phyloP scores from a whole-genome alignment of 2,113 vertebrate genomes.

The Lucifuga dentata region DNA sequence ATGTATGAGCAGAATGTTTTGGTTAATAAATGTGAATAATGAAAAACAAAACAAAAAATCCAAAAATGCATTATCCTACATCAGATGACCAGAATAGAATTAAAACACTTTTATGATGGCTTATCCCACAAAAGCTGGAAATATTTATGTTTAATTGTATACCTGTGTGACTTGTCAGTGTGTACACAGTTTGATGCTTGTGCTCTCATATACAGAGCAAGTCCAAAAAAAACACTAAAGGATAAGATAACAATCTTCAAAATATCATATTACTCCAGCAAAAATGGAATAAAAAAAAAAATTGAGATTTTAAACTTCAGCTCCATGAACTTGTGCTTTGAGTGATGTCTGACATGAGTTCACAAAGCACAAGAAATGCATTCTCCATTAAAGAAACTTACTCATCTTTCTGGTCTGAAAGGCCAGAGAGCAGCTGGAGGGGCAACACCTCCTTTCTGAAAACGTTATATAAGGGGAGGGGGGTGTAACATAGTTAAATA shows the following conservation, averaged over 20 bases:
- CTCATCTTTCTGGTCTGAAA: slow-evolving; percentile 85
- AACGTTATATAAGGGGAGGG: slow-evolving; percentile 79
- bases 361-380: slow-evolving; percentile 62
- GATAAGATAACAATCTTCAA: neutral
- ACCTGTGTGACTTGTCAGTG: neutral
- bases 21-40: neutral
- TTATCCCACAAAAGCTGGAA: slow-evolving; percentile 11
- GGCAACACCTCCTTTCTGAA: slow-evolving; percentile 87
- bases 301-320: slow-evolving; percentile 20
- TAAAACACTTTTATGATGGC: neutral
- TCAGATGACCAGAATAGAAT: neutral
- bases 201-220: neutral
- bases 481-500: slow-evolving; percentile 69
- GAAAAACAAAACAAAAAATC: neutral
- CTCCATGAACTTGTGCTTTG: slow-evolving; percentile 32
- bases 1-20: neutral
- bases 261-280: neutral
- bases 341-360: slow-evolving; percentile 32
- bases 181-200: neutral
- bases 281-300: neutral
- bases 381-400: slow-evolving; percentile 75
- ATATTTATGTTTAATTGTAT: neutral
- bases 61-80: slow-evolving; percentile 3
- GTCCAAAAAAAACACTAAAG: neutral
- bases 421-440: slow-evolving; percentile 84